Percentiles rank a stretch among this genome's conserved stretches.
Evolutionary conservation across 2,888 invertebrate genomes (phyloP).

Genomic region (Flexamia atlantica): DNA sequence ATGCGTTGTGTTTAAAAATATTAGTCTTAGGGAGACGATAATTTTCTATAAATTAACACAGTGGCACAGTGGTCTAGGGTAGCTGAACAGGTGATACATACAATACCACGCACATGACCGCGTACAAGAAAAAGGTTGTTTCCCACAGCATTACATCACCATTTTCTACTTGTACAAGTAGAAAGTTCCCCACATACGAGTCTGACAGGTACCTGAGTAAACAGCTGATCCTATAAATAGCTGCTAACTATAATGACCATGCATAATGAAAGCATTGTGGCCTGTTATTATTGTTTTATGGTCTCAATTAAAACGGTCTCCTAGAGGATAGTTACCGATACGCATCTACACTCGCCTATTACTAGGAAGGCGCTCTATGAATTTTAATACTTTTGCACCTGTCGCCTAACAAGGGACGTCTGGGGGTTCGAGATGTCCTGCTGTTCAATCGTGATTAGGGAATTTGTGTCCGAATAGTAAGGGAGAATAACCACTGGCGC

Average conservation of each 20-base stretch:
- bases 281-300: conserved; percentile 37
- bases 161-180: background rate
- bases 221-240: conserved; percentile 35
- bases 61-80: too few species aligned
- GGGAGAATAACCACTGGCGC: too few species aligned
- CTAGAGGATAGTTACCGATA: conserved; percentile 22
- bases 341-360: conserved; percentile 38
- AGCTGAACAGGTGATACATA: background rate
- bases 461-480: too few species aligned
- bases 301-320: conserved; percentile 40
- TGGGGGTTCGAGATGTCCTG: too few species aligned
- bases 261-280: conserved; percentile 28
- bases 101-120: background rate
- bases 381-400: conserved; percentile 51
- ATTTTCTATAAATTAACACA: too few species aligned
- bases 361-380: conserved; percentile 42
- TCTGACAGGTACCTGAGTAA: conserved; percentile 27
- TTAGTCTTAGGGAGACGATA: too few species aligned
- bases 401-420: conserved; percentile 1
- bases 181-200: conserved; percentile 9
- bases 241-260: conserved; percentile 15
- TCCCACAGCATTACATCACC: conserved; percentile 5
- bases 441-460: too few species aligned
- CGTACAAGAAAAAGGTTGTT: background rate
- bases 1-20: too few species aligned